These are phyloP conservation scores for Labeo calbasu DNA, from an alignment of 2,797 vertebrate species.

Conservation along the genomic window DNA sequence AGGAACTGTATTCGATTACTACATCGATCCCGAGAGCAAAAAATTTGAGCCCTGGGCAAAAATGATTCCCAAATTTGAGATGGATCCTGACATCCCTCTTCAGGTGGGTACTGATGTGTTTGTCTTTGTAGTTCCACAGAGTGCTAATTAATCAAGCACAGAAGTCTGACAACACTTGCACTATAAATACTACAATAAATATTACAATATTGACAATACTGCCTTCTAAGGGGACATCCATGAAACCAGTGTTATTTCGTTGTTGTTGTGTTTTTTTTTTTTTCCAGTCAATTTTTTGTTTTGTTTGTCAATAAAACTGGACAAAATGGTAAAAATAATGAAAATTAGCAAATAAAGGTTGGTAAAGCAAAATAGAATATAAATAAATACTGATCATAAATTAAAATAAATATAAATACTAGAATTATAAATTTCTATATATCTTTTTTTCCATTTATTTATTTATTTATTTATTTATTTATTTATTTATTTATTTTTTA, in stretches of 20 bases:
- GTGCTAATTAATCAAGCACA: not conserved
- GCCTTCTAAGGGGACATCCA: too few relatives aligned
- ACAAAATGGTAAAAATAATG: too few relatives aligned
- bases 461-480: not conserved
- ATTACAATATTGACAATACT: not conserved
- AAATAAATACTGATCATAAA: too few relatives aligned
- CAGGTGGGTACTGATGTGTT: constrained; percentile 78
- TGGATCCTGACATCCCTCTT: constrained; percentile 87
- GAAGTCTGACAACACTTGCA: not conserved
- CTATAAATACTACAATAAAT: not conserved
- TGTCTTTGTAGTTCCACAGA: not conserved
- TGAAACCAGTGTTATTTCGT: too few relatives aligned
- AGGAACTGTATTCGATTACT: constrained; percentile 94
- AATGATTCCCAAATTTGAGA: constrained; percentile 87
- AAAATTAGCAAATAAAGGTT: too few relatives aligned
- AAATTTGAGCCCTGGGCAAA: constrained; percentile 95
- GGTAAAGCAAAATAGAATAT: too few relatives aligned
- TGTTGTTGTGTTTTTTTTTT: too few relatives aligned
- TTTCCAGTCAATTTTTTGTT: too few relatives aligned
- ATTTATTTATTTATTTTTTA: not conserved
- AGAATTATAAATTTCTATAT: too few relatives aligned
- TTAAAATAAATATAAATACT: too few relatives aligned
- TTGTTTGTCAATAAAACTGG: too few relatives aligned
- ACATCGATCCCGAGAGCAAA: constrained; percentile 89
- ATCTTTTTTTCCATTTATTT: too few relatives aligned